Base-by-base conservation (phyloP, 2,888 invertebrate species). In the Lordiphosa fenestrarum region DNA sequence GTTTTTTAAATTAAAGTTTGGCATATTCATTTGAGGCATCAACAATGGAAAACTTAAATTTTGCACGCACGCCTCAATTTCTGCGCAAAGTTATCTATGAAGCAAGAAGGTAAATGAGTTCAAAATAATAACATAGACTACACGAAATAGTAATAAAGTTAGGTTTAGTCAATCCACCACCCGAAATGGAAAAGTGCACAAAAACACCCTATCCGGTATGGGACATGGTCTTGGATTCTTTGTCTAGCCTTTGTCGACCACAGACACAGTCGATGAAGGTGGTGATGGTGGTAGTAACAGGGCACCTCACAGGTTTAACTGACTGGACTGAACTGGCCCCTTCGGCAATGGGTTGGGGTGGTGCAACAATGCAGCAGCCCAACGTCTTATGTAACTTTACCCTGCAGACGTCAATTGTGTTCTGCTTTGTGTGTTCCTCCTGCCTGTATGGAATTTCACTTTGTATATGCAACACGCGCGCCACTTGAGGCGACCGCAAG, bases 21-120 rank as follows among this genome's bases (percentile, higher is more conserved):
- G 23, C 42, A 62, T 62, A 56, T 30, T 51, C 23, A 33, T 66
- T 55, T 61, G 64, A 44, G 51, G 38, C 66, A 70, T 70, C 15
- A 38, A 82, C 71, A 74, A 88, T 89, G 88, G 88, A 89, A 73
- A 87, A 85, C 76, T 86, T 88, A 71, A 87, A 85, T 74, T 87
- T 88, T 76, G 85, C 86, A 59, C 87, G 84, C 73, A 89, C 89
- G 23, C 89, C 89, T 66, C 85, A 87, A 53, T 87, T 89, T 82
- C 84, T 89, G 80, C 88, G 86, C 65, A 89, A 88, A 85, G 89
- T 88, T 66, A 83, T 89, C 65, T 81, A 70, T 65, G 89, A 88
- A 61, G 89, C 85, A 63, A 78, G 85, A 69, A 85, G 84, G 85
- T 85, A 82, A 77, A 66, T 76, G 63, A 30, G 48, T 56, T 37